Percentiles rank a stretch among this genome's conserved stretches.
Evolutionary conservation across 2,888 invertebrate genomes (phyloP).

Genomic region (Ennomos erosarius): DNA sequence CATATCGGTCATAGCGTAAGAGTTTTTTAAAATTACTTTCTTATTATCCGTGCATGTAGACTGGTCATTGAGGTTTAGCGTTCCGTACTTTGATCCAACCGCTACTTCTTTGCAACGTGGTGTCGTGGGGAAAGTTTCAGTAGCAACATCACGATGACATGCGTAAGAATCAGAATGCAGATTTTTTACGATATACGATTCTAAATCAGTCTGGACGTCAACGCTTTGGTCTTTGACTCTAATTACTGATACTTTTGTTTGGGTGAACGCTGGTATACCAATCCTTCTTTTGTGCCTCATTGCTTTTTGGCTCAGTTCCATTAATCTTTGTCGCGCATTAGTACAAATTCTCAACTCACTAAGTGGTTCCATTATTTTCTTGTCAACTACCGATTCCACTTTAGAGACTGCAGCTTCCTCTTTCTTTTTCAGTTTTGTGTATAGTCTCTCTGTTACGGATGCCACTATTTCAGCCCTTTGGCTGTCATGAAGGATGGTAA

Average conservation of each 20-base stretch:
- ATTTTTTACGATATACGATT: slow-evolving; percentile 65
- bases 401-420: slow-evolving; percentile 74
- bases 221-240: slow-evolving; percentile 85
- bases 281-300: slow-evolving; percentile 79
- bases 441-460: slow-evolving; percentile 88
- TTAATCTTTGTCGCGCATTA: slow-evolving; percentile 84
- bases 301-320: slow-evolving; percentile 86
- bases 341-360: slow-evolving; percentile 85
- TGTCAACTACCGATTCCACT: slow-evolving; percentile 72
- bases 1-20: slow-evolving; percentile 72
- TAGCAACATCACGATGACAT: slow-evolving; percentile 64
- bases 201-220: slow-evolving; percentile 83
- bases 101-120: slow-evolving; percentile 79
- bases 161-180: slow-evolving; percentile 50
- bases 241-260: slow-evolving; percentile 80
- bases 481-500: slow-evolving; percentile 70
- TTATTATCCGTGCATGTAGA: slow-evolving; percentile 67
- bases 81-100: slow-evolving; percentile 68
- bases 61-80: slow-evolving; percentile 61
- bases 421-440: slow-evolving; percentile 84
- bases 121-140: slow-evolving; percentile 75
- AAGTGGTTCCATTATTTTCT: slow-evolving; percentile 73
- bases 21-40: slow-evolving; percentile 59
- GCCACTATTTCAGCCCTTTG: slow-evolving; percentile 89
- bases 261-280: slow-evolving; percentile 84